A percentile compares a stretch with the other conserved stretches of the same genome.
Conservation (phyloP, 2,888 invertebrate genomes). For the Homarus gammarus region DNA sequence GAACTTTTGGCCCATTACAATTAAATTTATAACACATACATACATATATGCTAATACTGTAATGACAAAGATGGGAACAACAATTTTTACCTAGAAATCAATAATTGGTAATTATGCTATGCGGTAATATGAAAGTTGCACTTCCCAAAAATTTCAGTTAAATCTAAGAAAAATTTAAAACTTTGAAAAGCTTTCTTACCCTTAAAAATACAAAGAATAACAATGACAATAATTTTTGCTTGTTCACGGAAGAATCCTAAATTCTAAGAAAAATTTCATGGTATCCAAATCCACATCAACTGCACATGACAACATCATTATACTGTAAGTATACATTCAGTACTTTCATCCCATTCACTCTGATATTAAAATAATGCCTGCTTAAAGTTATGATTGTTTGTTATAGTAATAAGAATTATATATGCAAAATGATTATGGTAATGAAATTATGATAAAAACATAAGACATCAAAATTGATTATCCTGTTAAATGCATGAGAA, state of each 20-base stretch:
- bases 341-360: background rate
- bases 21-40: constrained; percentile 19
- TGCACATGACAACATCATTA: too few relatives aligned
- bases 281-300: too few relatives aligned
- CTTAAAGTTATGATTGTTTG: background rate
- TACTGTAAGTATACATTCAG: background rate
- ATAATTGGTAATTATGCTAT: background rate
- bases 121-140: background rate
- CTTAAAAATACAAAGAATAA: background rate
- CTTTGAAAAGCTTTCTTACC: background rate
- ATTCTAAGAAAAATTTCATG: too few relatives aligned
- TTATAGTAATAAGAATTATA: constrained; percentile 2
- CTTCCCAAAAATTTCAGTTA: background rate
- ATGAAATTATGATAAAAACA: background rate
- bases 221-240: too few relatives aligned
- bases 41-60: background rate
- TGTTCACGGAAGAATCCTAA: too few relatives aligned
- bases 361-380: background rate
- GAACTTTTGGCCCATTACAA: background rate
- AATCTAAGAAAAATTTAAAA: background rate
- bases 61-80: constrained; percentile 15
- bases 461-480: constrained; percentile 3
- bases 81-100: background rate
- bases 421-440: constrained; percentile 10
- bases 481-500: constrained; percentile 17